These are phyloP conservation scores for Valencia hispanica DNA, from an alignment of 2,797 vertebrate species.

Conservation along the genomic window DNA sequence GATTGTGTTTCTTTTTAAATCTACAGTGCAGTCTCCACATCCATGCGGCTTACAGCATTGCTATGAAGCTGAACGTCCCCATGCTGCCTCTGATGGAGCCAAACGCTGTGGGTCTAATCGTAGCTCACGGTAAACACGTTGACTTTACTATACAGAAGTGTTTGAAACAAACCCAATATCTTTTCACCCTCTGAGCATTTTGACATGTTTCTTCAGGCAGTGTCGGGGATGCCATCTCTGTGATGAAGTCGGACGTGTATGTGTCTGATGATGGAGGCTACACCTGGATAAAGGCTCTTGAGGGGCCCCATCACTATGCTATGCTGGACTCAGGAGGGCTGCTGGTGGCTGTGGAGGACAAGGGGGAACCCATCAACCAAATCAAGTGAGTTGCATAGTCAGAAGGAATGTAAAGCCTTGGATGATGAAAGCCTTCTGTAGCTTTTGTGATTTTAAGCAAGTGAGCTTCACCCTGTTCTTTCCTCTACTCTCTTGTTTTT, in stretches of 20 bases:
- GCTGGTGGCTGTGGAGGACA: slow-evolving; percentile 90
- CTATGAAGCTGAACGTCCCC: slow-evolving; percentile 88
- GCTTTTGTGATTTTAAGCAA: not conserved
- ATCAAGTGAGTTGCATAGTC: slow-evolving; percentile 84
- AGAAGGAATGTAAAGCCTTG: not conserved
- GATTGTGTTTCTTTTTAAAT: slow-evolving; percentile 35
- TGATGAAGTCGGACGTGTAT: slow-evolving; percentile 90
- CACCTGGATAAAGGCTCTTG: slow-evolving; percentile 88
- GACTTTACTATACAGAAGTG: not conserved
- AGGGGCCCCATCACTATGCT: slow-evolving; percentile 93
- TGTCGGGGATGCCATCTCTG: slow-evolving; percentile 89
- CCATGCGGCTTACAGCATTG: slow-evolving; percentile 91
- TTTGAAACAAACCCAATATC: not conserved
- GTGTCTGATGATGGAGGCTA: slow-evolving; percentile 97
- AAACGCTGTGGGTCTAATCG: slow-evolving; percentile 92
- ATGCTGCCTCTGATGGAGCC: slow-evolving; percentile 90
- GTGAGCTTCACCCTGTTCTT: not conserved
- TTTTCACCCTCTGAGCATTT: slow-evolving; percentile 1
- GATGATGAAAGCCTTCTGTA: slow-evolving; percentile 7
- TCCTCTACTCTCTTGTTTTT: not conserved
- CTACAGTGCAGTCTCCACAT: slow-evolving; percentile 94
- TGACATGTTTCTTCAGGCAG: slow-evolving; percentile 81
- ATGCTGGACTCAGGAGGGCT: slow-evolving; percentile 95
- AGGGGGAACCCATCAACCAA: slow-evolving; percentile 74
- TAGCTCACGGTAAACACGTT: slow-evolving; percentile 88